phyloP scores from a whole-genome alignment of 2,113 vertebrate species.

The Heterotilapia buettikoferi region DNA sequence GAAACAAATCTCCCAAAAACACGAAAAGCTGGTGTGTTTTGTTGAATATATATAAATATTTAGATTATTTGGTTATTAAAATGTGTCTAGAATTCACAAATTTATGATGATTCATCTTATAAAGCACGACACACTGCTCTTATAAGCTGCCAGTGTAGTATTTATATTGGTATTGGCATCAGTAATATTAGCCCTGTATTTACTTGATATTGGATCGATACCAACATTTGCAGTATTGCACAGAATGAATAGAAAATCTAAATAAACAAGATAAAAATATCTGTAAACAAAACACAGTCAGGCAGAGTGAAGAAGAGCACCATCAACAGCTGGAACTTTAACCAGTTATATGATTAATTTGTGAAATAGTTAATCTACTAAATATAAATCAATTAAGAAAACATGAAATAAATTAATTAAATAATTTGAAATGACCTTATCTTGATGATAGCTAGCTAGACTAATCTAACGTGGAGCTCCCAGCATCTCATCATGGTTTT shows the following conservation, averaged over 20 bases:
- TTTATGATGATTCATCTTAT: background rate
- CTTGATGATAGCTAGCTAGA: background rate
- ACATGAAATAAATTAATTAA: background rate
- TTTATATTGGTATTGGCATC: background rate
- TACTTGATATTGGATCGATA: background rate
- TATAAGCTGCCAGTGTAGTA: background rate
- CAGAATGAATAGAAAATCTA: background rate
- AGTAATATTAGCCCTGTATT: background rate
- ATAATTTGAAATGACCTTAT: background rate
- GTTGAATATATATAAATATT: background rate
- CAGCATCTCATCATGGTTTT: background rate
- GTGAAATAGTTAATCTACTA: background rate
- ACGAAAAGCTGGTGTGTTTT: background rate
- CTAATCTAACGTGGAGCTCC: fast-evolving
- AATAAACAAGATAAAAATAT: background rate
- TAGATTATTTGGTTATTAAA: background rate
- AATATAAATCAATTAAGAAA: background rate
- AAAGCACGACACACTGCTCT: background rate
- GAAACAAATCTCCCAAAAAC: background rate
- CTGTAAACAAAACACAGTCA: background rate
- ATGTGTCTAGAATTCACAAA: background rate
- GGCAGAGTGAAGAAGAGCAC: background rate
- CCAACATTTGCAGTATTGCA: background rate
- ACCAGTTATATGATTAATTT: fast-evolving
- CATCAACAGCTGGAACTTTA: background rate